Conservation (phyloP, 2,797 vertebrate genomes). For the Chiloscyllium punctatum region DNA sequence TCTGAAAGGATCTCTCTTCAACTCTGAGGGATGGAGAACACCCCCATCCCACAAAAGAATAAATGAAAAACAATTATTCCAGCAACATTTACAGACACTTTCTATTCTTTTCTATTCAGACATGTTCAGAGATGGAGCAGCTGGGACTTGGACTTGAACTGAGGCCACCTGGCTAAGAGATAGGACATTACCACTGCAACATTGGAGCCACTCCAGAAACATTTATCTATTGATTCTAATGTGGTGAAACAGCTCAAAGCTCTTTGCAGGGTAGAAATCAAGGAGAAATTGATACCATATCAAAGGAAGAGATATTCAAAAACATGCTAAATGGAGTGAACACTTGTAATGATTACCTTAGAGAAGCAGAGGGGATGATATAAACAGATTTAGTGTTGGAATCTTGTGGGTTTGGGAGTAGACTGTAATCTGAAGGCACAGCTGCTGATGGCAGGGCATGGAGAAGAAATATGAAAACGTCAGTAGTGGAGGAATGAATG, state of each 20-base stretch:
- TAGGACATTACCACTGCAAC: no score
- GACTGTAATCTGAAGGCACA: background rate
- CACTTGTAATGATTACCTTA: background rate
- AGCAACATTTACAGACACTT: no score
- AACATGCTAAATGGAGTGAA: no score
- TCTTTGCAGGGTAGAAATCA: background rate
- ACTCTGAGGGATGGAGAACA: no score
- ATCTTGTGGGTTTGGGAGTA: no score
- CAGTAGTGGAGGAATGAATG: background rate
- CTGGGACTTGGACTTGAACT: no score
- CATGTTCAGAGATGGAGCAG: no score
- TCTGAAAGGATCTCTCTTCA: no score
- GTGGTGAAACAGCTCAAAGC: background rate
- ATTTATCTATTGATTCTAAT: background rate
- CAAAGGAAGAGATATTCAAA: background rate
- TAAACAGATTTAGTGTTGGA: background rate
- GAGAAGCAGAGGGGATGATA: background rate
- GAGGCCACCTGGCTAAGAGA: no score
- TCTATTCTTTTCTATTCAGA: no score
- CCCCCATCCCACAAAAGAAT: no score
- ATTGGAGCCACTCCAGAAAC: background rate
- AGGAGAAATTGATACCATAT: background rate
- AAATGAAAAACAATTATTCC: no score
- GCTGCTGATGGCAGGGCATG: background rate
- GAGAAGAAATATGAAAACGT: background rate